Evolutionary conservation across 2,888 invertebrate genomes (phyloP).

Genomic region (Himalopsyche anomala): DNA sequence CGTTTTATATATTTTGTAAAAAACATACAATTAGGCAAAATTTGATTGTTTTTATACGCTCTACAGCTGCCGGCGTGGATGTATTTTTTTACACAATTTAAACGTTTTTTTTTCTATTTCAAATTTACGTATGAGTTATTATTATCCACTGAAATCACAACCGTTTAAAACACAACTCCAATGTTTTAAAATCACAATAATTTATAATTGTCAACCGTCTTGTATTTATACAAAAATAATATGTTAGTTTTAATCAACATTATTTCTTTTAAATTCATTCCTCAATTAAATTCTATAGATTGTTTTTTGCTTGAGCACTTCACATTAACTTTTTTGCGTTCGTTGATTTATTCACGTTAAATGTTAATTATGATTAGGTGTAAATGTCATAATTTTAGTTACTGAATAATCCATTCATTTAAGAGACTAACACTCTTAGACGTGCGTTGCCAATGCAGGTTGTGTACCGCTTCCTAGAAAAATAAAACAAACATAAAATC

Average conservation of each 20-base stretch:
- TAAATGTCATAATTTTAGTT: slow-evolving; percentile 17
- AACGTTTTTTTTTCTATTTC: neutral
- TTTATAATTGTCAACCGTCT: neutral
- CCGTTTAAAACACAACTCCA: slow-evolving; percentile 37
- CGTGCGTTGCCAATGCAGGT: slow-evolving; percentile 79
- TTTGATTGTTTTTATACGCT: slow-evolving; percentile 36
- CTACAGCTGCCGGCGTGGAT: slow-evolving; percentile 35
- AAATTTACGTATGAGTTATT: slow-evolving; percentile 37
- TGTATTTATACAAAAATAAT: slow-evolving; percentile 25
- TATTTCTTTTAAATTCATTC: neutral
- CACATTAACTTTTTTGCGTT: neutral
- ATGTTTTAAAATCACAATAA: slow-evolving; percentile 29
- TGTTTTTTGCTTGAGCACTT: neutral
- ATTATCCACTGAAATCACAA: slow-evolving; percentile 43
- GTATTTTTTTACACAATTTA: neutral
- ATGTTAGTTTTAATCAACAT: neutral
- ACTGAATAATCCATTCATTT: neutral
- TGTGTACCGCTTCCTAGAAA: slow-evolving; percentile 75
- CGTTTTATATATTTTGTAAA: neutral
- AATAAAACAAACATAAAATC: slow-evolving; percentile 46
- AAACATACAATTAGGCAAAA: slow-evolving; percentile 35
- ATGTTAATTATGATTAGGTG: neutral
- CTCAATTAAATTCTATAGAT: neutral
- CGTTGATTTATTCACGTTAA: neutral
- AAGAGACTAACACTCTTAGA: slow-evolving; percentile 71